These are phyloP conservation scores for Synchiropus splendidus DNA, from an alignment of 2,113 vertebrate genomes.

Conservation along the genomic window DNA sequence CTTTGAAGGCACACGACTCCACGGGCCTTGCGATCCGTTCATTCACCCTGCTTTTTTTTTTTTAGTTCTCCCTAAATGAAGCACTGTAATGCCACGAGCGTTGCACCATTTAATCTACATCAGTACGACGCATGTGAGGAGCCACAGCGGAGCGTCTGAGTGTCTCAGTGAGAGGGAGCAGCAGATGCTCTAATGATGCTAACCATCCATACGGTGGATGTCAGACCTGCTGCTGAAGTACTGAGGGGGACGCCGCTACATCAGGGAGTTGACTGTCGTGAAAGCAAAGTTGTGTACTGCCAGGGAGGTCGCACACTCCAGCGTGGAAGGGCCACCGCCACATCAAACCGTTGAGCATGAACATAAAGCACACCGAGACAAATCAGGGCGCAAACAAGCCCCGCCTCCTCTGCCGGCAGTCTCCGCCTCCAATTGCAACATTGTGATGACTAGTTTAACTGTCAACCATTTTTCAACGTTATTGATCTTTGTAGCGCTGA, in stretches of 20 bases:
- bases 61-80: constrained; percentile 38
- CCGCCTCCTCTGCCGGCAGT: too few relatives aligned
- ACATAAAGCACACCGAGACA: background rate
- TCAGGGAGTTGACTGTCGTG: constrained; percentile 34
- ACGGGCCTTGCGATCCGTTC: constrained; percentile 8
- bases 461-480: too few relatives aligned
- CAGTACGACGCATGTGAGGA: constrained; percentile 28
- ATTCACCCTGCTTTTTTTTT: constrained; percentile 28
- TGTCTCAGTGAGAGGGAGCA: constrained; percentile 24
- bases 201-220: constrained; percentile 45
- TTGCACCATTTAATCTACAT: constrained; percentile 24
- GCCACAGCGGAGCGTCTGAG: constrained; percentile 13
- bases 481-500: too few relatives aligned
- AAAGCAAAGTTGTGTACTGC: constrained; percentile 37
- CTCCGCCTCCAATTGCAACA: too few relatives aligned
- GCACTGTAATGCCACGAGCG: constrained; percentile 28
- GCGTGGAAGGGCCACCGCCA: constrained; percentile 5
- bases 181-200: constrained; percentile 49
- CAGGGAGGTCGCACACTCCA: background rate
- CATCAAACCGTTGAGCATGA: constrained; percentile 5
- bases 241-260: constrained; percentile 20
- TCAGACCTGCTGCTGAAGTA: constrained; percentile 33
- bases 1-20: constrained; percentile 4
- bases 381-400: too few relatives aligned
- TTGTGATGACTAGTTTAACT: too few relatives aligned